Evolutionary conservation across 2,113 vertebrate genomes (phyloP), one percentile per base, ranked within the genome.

Genomic region (Pygoscelis adeliae): DNA sequence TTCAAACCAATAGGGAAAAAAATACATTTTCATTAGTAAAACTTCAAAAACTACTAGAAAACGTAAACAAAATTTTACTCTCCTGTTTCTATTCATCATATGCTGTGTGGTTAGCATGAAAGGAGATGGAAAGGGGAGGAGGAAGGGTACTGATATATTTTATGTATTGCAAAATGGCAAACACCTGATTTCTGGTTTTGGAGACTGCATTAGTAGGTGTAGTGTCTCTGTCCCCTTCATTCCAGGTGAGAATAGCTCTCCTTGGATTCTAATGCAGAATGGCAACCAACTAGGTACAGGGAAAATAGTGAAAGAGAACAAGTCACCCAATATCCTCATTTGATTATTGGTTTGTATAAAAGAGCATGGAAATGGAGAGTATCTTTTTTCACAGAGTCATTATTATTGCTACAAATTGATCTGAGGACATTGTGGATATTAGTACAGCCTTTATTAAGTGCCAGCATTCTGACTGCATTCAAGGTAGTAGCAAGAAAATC

Each of bases 371-470:
- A 92, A 74, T 52, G 20, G 23, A 47, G 7, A 83, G 6, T 30
- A 29, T 8, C 3, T 77, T 87, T 90, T 56, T 73, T 87, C 59
- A 81, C 66, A 90, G 44, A 85, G 52, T 7, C 26, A 72, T 93
- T 93, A 40, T 22, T 7, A 50, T 59, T 89, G 16, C 56, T 92
- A 72, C 87, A 96, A 96, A 89, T 58, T 90, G 38, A 87, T 91
- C 17, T n/a, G 36, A 92, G 21, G 78, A 18, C 30, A 16, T 72
- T 4, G 4, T 36, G 69, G 55, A 30, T 92, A 81, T 89, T 89
- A 89, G 44, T 87, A 84, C 26, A 93, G 29, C 56, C 66, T 93
- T 91, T 94, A 77, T 94, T 89, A 86, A 97, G 29, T 42, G 22
- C 26, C 27, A 93, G 21, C 1, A 1, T 73, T 88, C 53, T 83